A percentile compares a stretch with the other conserved stretches of the same genome.
These are phyloP conservation scores for Pelecanoides urinatrix DNA, from an alignment of 2,113 vertebrate species.

Conservation along the genomic window DNA sequence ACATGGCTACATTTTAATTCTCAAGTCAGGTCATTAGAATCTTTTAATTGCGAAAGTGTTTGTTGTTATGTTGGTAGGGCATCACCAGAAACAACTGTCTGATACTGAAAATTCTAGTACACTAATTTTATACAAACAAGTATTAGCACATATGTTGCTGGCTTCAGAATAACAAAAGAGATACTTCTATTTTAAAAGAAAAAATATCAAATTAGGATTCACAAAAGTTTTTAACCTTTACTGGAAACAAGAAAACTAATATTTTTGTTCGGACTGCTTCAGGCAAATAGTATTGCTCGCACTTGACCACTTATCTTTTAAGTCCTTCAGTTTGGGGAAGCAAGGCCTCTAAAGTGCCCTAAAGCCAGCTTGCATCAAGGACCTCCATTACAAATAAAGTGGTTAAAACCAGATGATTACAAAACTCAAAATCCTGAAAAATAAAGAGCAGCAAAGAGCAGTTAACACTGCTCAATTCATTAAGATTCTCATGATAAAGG, in stretches of 20 bases:
- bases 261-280: not conserved
- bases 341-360: not conserved
- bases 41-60: not conserved
- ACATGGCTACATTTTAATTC: not conserved
- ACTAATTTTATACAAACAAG: not conserved
- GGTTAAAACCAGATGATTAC: not conserved
- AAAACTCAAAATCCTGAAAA: constrained; percentile 7
- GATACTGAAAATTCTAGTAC: not conserved
- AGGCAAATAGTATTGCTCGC: not conserved
- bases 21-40: not conserved
- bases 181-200: not conserved
- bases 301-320: not conserved
- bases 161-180: not conserved
- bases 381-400: not conserved
- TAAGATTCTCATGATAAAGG: not conserved
- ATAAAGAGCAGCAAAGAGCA: not conserved
- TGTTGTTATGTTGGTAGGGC: not conserved
- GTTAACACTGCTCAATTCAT: not conserved
- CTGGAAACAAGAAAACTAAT: not conserved
- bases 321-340: not conserved
- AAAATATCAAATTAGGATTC: not conserved
- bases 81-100: not conserved
- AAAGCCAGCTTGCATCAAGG: not conserved
- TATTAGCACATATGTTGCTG: not conserved
- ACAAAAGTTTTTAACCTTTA: not conserved